Base-by-base conservation (phyloP, 2,888 invertebrate species). In the Smittia sp. region DNA sequence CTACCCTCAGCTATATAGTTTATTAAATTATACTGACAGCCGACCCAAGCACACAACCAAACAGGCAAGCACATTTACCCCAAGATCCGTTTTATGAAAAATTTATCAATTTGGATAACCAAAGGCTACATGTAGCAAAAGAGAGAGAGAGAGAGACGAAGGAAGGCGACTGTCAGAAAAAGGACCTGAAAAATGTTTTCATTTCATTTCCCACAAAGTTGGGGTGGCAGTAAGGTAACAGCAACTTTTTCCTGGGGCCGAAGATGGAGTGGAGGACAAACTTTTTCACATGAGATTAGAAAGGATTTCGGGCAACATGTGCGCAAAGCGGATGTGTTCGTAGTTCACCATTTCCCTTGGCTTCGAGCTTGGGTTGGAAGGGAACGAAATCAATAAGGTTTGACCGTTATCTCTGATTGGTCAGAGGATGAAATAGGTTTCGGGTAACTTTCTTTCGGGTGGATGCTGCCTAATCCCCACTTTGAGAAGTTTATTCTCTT, bases 41-140 rank as follows among this genome's bases (percentile, higher is more conserved):
- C 11, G 46, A 46, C 46, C 46, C 38, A 62, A 58, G 22, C 72
- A 18, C 24, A 54, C 24, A 52, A 72, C 62, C 62, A 25, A 39
- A 41, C 11, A 32, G 32, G 32, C 32, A 32, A 32, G 32, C 32
- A 32, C 32, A 32, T 32, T 32, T 32, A 32, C 46, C 15, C 46
- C 46, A 46, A 46, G 46, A 46, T 46, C 11, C 46, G 46, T n/a
- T 46, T 24, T 39, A 52, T 62, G 72, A 58, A 72, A 72, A 72
- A 62, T 62, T 72, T 54, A 54, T 54, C 70, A 70, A 70, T 70
- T 70, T 39, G 62, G 72, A 72, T 72, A 72, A 72, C 72, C 72
- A 72, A 72, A 72, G 72, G 72, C 72, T 72, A 65, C n/a, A 65
- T 18, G 65, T 24, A 7, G 3, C 32, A 7, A 11, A 22, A 20